Base-by-base conservation (phyloP, 2,113 vertebrate species). In the Tupaia chinensis region DNA sequence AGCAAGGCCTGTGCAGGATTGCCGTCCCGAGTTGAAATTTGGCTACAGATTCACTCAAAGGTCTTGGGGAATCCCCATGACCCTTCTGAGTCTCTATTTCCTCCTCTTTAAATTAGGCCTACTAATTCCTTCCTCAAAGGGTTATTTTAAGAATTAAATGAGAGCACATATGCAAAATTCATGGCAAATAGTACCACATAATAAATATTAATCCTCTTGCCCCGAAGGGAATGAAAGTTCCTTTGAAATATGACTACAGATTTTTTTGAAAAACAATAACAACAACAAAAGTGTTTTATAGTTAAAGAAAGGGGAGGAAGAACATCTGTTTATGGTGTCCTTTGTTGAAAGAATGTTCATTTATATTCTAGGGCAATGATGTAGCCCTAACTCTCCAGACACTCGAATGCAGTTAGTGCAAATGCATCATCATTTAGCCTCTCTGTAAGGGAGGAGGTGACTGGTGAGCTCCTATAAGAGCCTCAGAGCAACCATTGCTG, bases 291-390 rank as follows among this genome's bases (percentile, higher is more conserved):
- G 22, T 93, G 91, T 89, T 96, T 97, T 95, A 66, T 97, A 65
- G 85, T 95, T 95, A 79, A 95, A 80, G 44, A 77, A 95, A 27
- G 23, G 15, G 77, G 78, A 95, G 25, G 80, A 80, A 70, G 56
- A 97, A 80, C 82, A 91, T 95, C 92, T 98, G 85, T 93, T 97
- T 58, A 83, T 87, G 19, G 74, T 66, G 23, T 95, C 90, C 73
- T 98, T 91, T 76, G 73, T 76, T 94, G 65, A 90, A 66, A 93
- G 72, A 95, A 79, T 58, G 69, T 83, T 95, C 94, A 95, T 96
- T 95, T 92, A 86, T 83, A 94, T 95, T 95, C 87, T 77, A 90
- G 91, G 82, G 92, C 90, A 89, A 29, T 56, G 66, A 66, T 65
- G 63, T 27, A 79, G 69, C 10, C 54, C 61, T n/a, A 68, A 91